These are phyloP conservation scores for Indicator indicator DNA, from an alignment of 2,113 vertebrate species.

Conservation along the genomic window DNA sequence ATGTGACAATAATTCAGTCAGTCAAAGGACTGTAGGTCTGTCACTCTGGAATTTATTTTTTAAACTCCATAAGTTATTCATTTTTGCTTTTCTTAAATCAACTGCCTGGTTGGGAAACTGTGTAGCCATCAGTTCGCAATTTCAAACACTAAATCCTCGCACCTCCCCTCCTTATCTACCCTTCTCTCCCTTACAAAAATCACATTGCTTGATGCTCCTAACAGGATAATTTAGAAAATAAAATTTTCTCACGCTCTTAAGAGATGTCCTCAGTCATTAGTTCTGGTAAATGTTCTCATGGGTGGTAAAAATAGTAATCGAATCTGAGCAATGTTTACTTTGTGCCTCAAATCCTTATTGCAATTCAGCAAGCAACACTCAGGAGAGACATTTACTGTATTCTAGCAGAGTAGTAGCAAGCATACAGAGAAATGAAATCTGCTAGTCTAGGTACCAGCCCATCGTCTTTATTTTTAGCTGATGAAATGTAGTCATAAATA, in stretches of 20 bases:
- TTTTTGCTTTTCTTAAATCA: background rate
- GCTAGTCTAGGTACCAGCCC: background rate
- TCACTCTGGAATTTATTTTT: background rate
- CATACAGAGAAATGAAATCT: background rate
- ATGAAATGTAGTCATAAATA: background rate
- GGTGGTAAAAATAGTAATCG: background rate
- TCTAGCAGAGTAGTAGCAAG: background rate
- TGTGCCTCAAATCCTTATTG: background rate
- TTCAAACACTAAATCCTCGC: background rate
- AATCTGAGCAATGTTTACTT: background rate
- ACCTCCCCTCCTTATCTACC: background rate
- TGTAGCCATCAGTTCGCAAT: background rate
- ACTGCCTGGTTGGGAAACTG: background rate
- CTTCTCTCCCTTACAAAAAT: conserved; percentile 24
- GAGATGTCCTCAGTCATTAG: background rate
- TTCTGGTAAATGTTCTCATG: background rate
- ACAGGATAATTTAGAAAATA: background rate
- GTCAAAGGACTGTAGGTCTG: background rate
- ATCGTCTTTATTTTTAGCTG: conserved; percentile 15
- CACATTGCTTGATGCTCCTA: background rate
- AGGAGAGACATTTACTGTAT: background rate
- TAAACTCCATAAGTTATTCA: background rate
- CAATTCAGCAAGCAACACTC: background rate
- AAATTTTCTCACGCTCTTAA: conserved; percentile 14
- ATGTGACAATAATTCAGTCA: background rate